These are phyloP conservation scores for Amniataba percoides DNA, from an alignment of 2,797 vertebrate species.

Conservation along the genomic window DNA sequence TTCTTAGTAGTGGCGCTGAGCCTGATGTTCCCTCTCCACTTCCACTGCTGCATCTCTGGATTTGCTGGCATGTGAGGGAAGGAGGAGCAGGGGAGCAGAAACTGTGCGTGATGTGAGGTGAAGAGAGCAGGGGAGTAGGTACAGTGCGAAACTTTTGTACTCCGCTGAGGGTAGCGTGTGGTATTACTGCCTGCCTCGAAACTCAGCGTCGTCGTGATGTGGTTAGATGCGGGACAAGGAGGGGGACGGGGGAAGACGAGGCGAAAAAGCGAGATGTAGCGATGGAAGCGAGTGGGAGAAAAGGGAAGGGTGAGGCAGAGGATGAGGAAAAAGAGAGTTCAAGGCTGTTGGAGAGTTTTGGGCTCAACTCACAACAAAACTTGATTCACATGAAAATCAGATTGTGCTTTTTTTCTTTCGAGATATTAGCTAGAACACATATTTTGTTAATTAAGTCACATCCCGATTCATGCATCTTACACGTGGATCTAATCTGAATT, in stretches of 20 bases:
- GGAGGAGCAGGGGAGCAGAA: conserved; percentile 20
- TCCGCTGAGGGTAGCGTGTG: neutral
- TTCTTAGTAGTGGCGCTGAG: conserved; percentile 45
- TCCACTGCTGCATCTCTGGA: conserved; percentile 47
- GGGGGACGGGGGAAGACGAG: neutral
- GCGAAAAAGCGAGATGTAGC: neutral
- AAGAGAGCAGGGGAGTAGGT: conserved; percentile 20
- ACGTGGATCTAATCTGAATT: conserved; percentile 13
- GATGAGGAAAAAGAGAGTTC: neutral
- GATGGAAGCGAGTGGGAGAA: neutral
- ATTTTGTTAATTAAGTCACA: conserved; percentile 8
- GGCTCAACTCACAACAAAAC: conserved; percentile 11
- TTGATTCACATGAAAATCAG: too few species aligned
- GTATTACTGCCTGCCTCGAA: neutral
- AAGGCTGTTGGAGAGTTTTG: neutral
- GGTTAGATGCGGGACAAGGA: neutral
- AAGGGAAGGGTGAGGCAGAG: neutral
- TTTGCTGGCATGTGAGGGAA: conserved; percentile 31
- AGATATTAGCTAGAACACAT: neutral
- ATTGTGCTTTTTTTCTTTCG: neutral
- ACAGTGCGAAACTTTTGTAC: conserved; percentile 8
- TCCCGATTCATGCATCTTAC: neutral
- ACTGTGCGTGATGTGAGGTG: conserved; percentile 31
- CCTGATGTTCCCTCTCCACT: conserved; percentile 42
- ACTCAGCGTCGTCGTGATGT: conserved; percentile 3